Conservation (phyloP, 1,140 invertebrate species). For the Ceratoteleas bidentatus region DNA sequence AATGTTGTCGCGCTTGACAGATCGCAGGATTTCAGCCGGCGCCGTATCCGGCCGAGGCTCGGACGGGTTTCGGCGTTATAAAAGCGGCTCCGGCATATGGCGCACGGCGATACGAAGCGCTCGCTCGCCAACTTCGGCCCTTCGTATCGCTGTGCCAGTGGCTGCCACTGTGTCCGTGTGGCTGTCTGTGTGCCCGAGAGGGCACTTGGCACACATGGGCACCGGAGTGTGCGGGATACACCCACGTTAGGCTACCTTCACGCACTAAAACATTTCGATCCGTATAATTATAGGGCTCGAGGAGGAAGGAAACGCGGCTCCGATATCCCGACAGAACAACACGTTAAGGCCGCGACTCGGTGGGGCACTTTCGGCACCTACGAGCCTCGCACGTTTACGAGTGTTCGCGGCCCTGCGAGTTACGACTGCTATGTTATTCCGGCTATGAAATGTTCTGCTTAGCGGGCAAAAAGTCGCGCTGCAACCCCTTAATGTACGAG, state of each 20-base stretch:
- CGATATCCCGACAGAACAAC: constrained; percentile 32
- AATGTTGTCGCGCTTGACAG: constrained; percentile 64
- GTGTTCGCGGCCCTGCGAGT: constrained; percentile 14
- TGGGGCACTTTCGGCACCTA: constrained; percentile 52
- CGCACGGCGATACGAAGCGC: constrained; percentile 56
- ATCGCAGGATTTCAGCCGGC: constrained; percentile 66
- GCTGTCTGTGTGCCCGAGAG: constrained; percentile 1
- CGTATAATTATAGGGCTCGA: constrained; percentile 67
- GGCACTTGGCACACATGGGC: constrained; percentile 5
- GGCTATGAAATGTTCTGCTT: constrained; percentile 24
- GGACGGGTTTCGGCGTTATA: constrained; percentile 57
- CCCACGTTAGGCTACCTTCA: constrained; percentile 53
- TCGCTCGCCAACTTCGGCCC: constrained; percentile 23
- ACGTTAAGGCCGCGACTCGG: background rate
- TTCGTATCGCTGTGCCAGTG: background rate
- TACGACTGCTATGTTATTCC: constrained; percentile 28
- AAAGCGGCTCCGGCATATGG: constrained; percentile 70
- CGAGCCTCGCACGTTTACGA: constrained; percentile 21
- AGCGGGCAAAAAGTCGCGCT: background rate
- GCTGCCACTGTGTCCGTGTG: constrained; percentile 3
- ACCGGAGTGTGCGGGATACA: constrained; percentile 13
- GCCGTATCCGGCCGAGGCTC: constrained; percentile 58
- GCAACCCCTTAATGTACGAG: constrained; percentile 18
- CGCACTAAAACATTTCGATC: constrained; percentile 63
- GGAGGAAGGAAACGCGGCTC: constrained; percentile 56